These are phyloP conservation scores for Otocyon megalotis DNA, from an alignment of 2,113 vertebrate genomes.

Conservation along the genomic window DNA sequence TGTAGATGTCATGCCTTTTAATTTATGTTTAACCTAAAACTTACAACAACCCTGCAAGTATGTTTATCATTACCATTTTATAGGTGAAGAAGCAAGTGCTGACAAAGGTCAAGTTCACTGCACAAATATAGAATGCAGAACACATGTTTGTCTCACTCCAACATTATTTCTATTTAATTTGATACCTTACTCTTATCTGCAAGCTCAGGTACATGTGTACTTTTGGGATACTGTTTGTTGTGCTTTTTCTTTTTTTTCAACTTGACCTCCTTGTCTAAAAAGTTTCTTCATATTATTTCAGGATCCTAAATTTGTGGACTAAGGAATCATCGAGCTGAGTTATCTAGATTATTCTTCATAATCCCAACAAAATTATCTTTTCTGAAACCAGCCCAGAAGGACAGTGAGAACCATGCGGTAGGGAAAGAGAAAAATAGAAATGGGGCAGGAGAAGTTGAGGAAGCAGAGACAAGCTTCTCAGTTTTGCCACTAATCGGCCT, in stretches of 20 bases:
- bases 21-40: not conserved
- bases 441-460: not conserved
- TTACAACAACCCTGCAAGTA: not conserved
- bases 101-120: not conserved
- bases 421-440: not conserved
- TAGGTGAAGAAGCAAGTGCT: not conserved
- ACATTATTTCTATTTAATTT: not conserved
- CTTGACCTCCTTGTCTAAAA: not conserved
- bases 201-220: accelerated
- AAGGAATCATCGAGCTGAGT: not conserved
- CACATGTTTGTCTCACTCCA: not conserved
- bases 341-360: not conserved
- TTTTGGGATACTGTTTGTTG: not conserved
- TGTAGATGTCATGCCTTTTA: not conserved
- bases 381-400: not conserved
- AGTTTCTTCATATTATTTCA: not conserved
- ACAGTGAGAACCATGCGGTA: too few species aligned
- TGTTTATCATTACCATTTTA: conserved; percentile 15
- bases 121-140: not conserved
- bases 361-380: not conserved
- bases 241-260: not conserved
- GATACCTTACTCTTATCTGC: not conserved
- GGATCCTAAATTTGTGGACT: not conserved
- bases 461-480: not conserved
- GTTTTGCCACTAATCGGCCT: not conserved